Conservation (phyloP, 2,113 vertebrate species). For the Oreochromis tanganicae region DNA sequence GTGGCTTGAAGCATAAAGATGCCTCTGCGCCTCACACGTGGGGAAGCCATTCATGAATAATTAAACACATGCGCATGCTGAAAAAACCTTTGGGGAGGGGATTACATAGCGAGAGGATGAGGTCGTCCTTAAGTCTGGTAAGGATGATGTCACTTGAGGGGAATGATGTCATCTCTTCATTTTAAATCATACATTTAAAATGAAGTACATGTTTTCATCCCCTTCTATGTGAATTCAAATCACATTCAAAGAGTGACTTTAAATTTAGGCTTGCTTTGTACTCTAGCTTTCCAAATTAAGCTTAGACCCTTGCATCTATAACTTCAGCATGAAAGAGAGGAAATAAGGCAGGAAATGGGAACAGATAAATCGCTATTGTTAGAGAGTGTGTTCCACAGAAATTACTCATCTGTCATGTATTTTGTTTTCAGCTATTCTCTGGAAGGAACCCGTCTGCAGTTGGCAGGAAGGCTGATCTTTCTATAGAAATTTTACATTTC, state of each 20-base stretch:
- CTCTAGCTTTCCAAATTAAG: not conserved
- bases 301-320: not conserved
- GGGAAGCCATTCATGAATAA: slow-evolving; percentile 28
- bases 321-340: not conserved
- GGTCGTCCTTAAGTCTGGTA: slow-evolving; percentile 23
- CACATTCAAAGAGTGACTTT: not conserved
- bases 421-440: not conserved
- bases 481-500: not conserved
- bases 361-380: not conserved
- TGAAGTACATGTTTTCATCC: not conserved
- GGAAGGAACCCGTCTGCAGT: not conserved
- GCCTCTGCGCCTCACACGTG: not conserved
- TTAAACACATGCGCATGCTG: not conserved
- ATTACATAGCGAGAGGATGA: slow-evolving; percentile 28
- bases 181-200: too few species aligned
- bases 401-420: not conserved
- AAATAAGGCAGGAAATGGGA: not conserved
- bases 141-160: slow-evolving; percentile 8
- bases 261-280: not conserved
- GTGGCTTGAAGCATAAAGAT: not conserved
- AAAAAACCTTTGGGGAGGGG: not conserved
- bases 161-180: slow-evolving; percentile 22
- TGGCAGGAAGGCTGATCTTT: not conserved
- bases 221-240: not conserved
- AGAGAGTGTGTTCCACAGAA: not conserved